Evolutionary conservation across 35 echinoderm and acorn worm genomes (phyloP).

Genomic region (Ophioderma brevispina): DNA sequence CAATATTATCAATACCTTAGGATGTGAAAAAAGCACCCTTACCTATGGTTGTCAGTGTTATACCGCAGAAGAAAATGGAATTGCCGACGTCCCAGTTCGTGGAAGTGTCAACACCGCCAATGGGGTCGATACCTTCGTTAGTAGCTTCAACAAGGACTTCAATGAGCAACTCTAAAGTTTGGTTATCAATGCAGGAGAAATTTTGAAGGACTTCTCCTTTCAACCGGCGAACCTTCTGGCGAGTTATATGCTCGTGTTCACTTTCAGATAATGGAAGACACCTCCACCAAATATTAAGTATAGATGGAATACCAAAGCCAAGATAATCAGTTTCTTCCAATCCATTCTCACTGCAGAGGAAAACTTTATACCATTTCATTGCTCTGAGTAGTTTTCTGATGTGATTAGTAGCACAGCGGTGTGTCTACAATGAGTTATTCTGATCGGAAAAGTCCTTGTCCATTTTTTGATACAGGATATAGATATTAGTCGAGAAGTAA

Average conservation of each 20-base stretch:
- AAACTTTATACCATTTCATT: too few species aligned
- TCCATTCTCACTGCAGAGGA: too few species aligned
- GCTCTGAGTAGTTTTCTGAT: too few species aligned
- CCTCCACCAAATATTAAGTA: constrained; percentile 81
- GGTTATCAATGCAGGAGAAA: constrained; percentile 16
- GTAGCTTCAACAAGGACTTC: neutral
- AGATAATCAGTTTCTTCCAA: constrained; percentile 59
- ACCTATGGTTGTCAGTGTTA: constrained; percentile 93
- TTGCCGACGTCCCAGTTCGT: constrained; percentile 89
- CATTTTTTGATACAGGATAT: too few species aligned
- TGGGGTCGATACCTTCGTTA: constrained; percentile 2
- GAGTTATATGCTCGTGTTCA: constrained; percentile 1
- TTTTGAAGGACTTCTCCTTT: constrained; percentile 30
- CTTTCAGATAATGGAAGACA: constrained; percentile 63
- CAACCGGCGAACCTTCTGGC: neutral
- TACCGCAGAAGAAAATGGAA: constrained; percentile 92
- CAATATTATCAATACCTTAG: too few species aligned
- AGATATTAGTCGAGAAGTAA: too few species aligned
- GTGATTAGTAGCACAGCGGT: too few species aligned
- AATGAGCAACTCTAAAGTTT: constrained; percentile 18
- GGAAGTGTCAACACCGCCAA: constrained; percentile 25
- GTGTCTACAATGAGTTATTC: too few species aligned
- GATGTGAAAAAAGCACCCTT: too few species aligned
- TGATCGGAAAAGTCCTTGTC: too few species aligned
- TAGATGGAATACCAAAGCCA: constrained; percentile 61